Evolutionary conservation across 2,888 invertebrate genomes (phyloP).

Genomic region (Ischnura elegans): DNA sequence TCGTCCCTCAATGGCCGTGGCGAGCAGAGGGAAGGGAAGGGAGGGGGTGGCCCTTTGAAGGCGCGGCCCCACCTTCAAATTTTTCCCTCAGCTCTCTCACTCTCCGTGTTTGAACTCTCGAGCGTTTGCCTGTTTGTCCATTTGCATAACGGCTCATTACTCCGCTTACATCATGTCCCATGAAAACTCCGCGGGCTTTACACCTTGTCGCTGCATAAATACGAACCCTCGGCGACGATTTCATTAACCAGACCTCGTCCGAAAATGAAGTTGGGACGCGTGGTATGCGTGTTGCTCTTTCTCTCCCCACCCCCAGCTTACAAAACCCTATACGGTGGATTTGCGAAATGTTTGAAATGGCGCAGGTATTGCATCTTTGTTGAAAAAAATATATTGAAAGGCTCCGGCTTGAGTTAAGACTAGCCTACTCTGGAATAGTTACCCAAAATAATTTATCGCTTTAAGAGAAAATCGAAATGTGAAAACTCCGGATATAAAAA

Average conservation of each 20-base stretch:
- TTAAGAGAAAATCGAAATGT: too few species aligned
- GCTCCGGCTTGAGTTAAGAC: too few species aligned
- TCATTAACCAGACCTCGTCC: background rate
- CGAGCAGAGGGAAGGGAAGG: too few species aligned
- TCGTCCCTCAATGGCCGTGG: slow-evolving; percentile 13
- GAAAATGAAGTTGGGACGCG: background rate
- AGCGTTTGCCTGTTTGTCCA: slow-evolving; percentile 56
- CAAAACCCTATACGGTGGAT: too few species aligned
- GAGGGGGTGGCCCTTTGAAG: slow-evolving; percentile 15
- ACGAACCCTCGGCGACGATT: slow-evolving; percentile 2
- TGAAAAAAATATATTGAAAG: too few species aligned
- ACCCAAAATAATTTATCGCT: too few species aligned
- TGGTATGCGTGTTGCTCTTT: too few species aligned
- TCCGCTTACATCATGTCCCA: slow-evolving; percentile 60
- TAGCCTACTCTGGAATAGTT: too few species aligned
- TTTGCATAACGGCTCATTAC: slow-evolving; percentile 66
- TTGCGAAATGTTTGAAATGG: too few species aligned
- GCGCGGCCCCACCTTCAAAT: slow-evolving; percentile 36
- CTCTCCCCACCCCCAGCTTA: too few species aligned
- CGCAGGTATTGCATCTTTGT: too few species aligned
- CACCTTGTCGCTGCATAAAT: slow-evolving; percentile 49
- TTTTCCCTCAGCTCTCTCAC: slow-evolving; percentile 24
- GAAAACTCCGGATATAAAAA: too few species aligned
- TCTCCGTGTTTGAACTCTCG: slow-evolving; percentile 51
- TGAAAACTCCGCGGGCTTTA: slow-evolving; percentile 49